Evolutionary conservation across 2,113 vertebrate species (phyloP).

Genomic region (Carettochelys insculpta): DNA sequence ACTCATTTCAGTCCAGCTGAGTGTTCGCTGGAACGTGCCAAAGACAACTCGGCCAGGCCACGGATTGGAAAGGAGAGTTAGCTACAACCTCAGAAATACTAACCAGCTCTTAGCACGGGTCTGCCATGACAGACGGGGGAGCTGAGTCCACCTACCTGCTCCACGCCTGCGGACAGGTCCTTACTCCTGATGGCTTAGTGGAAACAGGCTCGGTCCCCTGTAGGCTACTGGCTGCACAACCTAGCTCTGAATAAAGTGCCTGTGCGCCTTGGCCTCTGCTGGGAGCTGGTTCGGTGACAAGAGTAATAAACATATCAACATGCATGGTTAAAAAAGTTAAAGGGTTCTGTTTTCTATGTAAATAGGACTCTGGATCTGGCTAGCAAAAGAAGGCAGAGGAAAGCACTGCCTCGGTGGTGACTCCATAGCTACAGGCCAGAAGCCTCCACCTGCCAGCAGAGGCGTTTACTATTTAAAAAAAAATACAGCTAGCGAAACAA

Average conservation of each 20-base stretch:
- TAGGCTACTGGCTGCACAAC: background rate
- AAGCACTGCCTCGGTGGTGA: background rate
- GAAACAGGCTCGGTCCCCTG: background rate
- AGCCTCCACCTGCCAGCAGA: background rate
- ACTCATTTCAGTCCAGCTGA: background rate
- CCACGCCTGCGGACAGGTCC: background rate
- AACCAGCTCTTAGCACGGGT: background rate
- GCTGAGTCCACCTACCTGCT: background rate
- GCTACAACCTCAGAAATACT: background rate
- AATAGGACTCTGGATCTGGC: background rate
- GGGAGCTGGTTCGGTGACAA: background rate
- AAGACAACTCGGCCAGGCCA: rapidly evolving
- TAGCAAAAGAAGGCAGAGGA: background rate
- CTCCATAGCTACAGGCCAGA: rapidly evolving
- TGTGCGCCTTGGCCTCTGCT: background rate
- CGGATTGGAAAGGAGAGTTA: background rate
- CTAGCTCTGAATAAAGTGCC: rapidly evolving
- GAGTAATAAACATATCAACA: background rate
- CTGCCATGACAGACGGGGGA: background rate
- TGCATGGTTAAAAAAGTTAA: background rate
- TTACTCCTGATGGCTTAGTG: background rate
- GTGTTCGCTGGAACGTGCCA: background rate
- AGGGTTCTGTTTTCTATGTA: background rate
- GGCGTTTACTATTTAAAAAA: rapidly evolving
- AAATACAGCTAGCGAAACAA: background rate